Percentiles rank a stretch among this genome's conserved stretches.
Conservation (phyloP, 2,113 vertebrate species). For the Tiliqua scincoides region DNA sequence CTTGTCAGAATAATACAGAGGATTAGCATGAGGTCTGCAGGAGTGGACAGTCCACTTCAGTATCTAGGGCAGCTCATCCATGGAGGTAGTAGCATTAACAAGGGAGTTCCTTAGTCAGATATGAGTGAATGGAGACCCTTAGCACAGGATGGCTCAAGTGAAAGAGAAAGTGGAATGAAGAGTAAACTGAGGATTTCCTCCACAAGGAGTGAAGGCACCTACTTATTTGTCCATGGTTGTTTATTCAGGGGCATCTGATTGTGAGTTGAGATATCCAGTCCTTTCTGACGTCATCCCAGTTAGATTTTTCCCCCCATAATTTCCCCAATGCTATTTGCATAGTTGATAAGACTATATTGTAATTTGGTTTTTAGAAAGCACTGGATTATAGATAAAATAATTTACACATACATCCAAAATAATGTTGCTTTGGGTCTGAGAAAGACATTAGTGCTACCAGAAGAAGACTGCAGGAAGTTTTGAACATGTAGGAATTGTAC, state of each 20-base stretch:
- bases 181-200: neutral
- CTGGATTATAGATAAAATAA: neutral
- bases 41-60: neutral
- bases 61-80: neutral
- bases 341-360: neutral
- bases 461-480: conserved; percentile 11
- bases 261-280: neutral
- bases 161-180: neutral
- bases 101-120: too few species aligned
- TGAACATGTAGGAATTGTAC: neutral
- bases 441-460: neutral
- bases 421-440: neutral
- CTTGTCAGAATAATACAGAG: neutral
- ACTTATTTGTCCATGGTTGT: neutral
- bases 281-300: neutral
- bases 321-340: neutral
- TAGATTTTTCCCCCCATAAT: too few species aligned
- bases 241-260: neutral
- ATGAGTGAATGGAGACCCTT: neutral
- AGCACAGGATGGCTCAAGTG: neutral
- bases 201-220: neutral
- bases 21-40: neutral
- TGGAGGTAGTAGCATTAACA: too few species aligned
- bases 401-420: neutral
- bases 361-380: neutral